Conservation (phyloP, 2,113 vertebrate genomes). For the Vulpes lagopus region DNA sequence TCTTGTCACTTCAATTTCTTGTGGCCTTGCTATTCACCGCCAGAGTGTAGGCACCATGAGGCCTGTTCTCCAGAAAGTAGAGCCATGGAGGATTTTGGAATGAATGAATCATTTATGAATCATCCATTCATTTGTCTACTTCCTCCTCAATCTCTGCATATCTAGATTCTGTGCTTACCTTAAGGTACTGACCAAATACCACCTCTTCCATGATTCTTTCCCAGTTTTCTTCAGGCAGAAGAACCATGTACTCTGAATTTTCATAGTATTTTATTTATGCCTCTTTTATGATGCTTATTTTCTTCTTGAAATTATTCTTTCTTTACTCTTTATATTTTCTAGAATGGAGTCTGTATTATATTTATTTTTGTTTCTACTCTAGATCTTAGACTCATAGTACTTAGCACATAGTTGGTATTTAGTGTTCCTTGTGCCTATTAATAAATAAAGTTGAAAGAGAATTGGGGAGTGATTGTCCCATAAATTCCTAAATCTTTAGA, state of each 20-base stretch:
- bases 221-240: neutral
- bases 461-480: neutral
- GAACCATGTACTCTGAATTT: neutral
- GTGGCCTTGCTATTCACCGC: neutral
- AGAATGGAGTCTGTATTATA: neutral
- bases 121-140: slow-evolving; percentile 2
- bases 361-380: slow-evolving; percentile 38
- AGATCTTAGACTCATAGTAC: neutral
- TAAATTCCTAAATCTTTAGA: slow-evolving; percentile 5
- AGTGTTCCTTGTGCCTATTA: neutral
- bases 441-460: slow-evolving; percentile 40
- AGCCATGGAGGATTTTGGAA: slow-evolving; percentile 49
- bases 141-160: slow-evolving; percentile 8
- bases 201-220: neutral
- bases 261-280: neutral
- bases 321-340: neutral
- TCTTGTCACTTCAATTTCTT: neutral
- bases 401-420: neutral
- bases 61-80: neutral
- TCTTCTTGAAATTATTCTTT: slow-evolving; percentile 23
- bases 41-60: neutral
- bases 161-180: slow-evolving; percentile 35
- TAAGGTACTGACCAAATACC: neutral
- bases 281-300: neutral
- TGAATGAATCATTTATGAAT: neutral